phyloP scores from a whole-genome alignment of 1,140 invertebrate species.

The Papilio machaon region DNA sequence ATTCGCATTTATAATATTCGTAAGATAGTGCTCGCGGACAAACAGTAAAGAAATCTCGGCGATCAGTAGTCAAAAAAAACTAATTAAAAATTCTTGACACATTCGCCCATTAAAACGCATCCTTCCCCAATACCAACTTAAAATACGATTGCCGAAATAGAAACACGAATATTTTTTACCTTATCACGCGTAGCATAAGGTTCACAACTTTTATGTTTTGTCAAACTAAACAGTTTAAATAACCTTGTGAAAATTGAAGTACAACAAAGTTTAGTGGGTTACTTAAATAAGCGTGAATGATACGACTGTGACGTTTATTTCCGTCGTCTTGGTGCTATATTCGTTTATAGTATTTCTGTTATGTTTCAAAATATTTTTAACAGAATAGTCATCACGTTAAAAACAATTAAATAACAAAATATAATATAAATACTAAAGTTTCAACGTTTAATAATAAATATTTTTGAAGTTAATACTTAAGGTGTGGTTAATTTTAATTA shows the following conservation, averaged over 20 bases:
- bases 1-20: no score
- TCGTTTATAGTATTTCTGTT: neutral
- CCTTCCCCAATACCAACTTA: neutral
- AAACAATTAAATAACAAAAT: constrained; percentile 3
- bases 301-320: constrained; percentile 32
- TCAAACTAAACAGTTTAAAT: neutral
- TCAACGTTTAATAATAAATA: neutral
- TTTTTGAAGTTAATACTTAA: neutral
- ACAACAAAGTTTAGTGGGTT: constrained; percentile 28
- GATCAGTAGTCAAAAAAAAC: constrained; percentile 7
- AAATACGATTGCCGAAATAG: neutral
- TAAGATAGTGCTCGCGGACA: neutral
- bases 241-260: constrained; percentile 12
- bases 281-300: constrained; percentile 27
- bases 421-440: neutral
- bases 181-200: neutral
- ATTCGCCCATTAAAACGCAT: constrained; percentile 30
- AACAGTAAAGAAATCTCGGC: neutral
- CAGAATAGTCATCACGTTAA: neutral
- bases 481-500: neutral
- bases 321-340: constrained; percentile 17
- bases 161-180: neutral
- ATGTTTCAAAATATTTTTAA: neutral
- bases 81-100: constrained; percentile 33
- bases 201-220: neutral